Evolutionary conservation across 2,888 invertebrate genomes (phyloP).

Genomic region (Mesoligia furuncula): DNA sequence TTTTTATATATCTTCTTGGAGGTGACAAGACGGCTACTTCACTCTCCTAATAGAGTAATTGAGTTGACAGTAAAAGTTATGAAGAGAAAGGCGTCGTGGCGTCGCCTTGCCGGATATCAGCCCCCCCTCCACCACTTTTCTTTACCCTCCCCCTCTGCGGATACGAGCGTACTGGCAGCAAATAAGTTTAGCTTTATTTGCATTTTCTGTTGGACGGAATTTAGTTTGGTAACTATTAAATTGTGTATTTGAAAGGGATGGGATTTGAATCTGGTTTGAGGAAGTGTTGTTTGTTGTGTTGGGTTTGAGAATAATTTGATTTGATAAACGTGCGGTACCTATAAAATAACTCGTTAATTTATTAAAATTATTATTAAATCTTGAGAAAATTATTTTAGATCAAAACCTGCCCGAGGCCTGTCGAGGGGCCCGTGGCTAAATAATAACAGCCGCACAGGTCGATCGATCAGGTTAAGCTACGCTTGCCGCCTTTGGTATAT

Average conservation of each 20-base stretch:
- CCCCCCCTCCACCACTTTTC: conserved; percentile 75
- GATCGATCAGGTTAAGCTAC: too few species aligned
- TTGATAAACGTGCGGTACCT: not conserved
- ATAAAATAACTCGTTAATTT: not conserved
- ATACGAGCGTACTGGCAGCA: conserved; percentile 78
- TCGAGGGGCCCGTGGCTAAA: too few species aligned
- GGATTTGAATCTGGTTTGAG: conserved; percentile 31
- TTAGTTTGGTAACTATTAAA: conserved; percentile 60
- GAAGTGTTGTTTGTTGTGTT: conserved; percentile 26
- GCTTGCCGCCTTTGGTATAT: too few species aligned
- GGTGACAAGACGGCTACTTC: conserved; percentile 66
- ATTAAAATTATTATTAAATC: not conserved
- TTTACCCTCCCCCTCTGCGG: conserved; percentile 75
- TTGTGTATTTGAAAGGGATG: conserved; percentile 42
- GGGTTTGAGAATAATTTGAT: conserved; percentile 20
- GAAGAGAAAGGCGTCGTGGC: conserved; percentile 83
- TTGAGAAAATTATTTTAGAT: accelerated
- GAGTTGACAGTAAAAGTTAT: conserved; percentile 88
- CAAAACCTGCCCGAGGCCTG: not conserved
- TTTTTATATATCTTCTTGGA: conserved; percentile 63
- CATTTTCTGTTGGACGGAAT: conserved; percentile 57
- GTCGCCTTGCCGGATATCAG: conserved; percentile 86
- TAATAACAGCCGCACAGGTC: too few species aligned
- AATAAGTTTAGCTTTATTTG: conserved; percentile 63
- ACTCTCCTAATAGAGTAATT: conserved; percentile 82